These are phyloP conservation scores for Nephrotoma flavescens DNA, from an alignment of 2,888 invertebrate genomes.

Conservation along the genomic window DNA sequence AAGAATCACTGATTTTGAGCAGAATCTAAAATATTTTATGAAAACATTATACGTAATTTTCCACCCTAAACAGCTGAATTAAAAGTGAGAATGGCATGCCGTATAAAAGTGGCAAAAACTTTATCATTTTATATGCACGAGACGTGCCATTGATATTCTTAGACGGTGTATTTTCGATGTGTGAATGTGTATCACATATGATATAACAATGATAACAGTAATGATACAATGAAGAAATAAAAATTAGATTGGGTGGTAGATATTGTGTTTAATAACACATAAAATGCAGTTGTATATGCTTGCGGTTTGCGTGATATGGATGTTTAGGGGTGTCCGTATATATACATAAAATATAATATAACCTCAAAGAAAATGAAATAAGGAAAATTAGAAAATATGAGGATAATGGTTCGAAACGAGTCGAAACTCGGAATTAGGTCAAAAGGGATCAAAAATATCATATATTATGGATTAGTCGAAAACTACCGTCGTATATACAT, in stretches of 20 bases:
- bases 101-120: not conserved
- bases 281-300: not conserved
- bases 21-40: no score
- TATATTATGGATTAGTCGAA: not conserved
- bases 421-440: not conserved
- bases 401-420: not conserved
- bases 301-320: not conserved
- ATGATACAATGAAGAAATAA: not conserved
- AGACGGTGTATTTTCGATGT: not conserved
- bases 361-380: not conserved
- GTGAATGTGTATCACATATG: not conserved
- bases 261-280: not conserved
- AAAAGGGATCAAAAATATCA: not conserved
- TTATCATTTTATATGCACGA: not conserved
- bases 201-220: not conserved
- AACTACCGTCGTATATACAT: not conserved
- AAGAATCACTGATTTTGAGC: no score
- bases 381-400: not conserved
- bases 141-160: not conserved
- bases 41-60: no score
- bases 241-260: not conserved
- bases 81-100: not conserved
- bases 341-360: not conserved
- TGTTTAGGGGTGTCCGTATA: not conserved
- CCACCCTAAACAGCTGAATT: not conserved